Conservation (phyloP, 1,140 invertebrate genomes). For the Alviniconcha marisindica region DNA sequence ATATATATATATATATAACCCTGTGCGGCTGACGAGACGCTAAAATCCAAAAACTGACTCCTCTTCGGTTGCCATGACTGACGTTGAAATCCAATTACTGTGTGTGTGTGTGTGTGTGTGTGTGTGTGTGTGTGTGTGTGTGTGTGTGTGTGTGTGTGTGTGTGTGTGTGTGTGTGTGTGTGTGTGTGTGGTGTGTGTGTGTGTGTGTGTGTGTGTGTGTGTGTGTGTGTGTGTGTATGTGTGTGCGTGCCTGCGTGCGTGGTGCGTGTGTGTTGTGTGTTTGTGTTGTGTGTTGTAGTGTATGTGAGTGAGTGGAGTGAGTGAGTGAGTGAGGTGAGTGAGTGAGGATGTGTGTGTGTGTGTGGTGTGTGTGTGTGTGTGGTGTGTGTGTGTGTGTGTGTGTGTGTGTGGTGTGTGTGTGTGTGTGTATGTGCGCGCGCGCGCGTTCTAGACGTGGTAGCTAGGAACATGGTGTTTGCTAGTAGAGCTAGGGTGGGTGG, state of each 20-base stretch:
- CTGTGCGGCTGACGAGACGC: background rate
- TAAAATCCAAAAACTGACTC: no score
- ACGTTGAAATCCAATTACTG: background rate
- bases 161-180: slow-evolving; percentile 14
- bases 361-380: no score
- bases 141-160: slow-evolving; percentile 1
- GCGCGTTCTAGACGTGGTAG: no score
- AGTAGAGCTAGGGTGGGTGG: no score
- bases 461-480: no score
- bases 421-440: no score
- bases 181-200: background rate
- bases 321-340: no score
- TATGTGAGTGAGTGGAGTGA: no score
- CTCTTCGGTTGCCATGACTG: background rate
- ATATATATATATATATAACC: background rate
- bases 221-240: slow-evolving; percentile 6
- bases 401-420: no score
- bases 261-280: background rate
- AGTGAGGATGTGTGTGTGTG: no score
- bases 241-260: background rate
- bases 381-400: no score
- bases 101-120: slow-evolving; percentile 31
- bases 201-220: slow-evolving; percentile 6
- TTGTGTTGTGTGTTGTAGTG: background rate
- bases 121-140: slow-evolving; percentile 32